Evolutionary conservation across 1,140 invertebrate genomes (phyloP).

Genomic region (Cydia pomonella): DNA sequence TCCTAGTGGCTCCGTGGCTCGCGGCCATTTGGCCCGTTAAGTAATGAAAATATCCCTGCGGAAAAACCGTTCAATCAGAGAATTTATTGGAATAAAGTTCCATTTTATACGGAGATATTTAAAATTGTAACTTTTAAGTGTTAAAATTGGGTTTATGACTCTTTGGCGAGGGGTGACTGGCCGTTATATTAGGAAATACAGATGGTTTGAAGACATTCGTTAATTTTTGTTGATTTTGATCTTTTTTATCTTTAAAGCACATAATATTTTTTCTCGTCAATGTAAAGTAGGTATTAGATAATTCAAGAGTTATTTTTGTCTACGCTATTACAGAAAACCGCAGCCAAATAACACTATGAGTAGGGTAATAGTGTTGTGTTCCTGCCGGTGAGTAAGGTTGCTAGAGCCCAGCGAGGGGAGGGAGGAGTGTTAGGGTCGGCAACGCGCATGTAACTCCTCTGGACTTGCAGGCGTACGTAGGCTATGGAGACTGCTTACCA

Average conservation of each 20-base stretch:
- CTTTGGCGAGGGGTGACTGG: not conserved
- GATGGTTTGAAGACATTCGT: not conserved
- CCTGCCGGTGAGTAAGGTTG: no score
- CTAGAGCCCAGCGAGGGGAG: no score
- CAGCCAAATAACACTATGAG: no score
- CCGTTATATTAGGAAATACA: not conserved
- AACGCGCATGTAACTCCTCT: no score
- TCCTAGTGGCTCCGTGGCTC: not conserved
- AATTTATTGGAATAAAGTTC: constrained; percentile 19
- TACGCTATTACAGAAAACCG: no score
- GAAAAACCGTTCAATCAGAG: constrained; percentile 20
- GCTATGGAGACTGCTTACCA: no score
- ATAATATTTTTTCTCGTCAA: not conserved
- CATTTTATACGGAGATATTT: constrained; percentile 5
- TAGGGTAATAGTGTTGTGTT: no score
- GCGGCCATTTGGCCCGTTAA: constrained; percentile 8
- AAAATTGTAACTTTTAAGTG: constrained; percentile 14
- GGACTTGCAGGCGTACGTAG: no score
- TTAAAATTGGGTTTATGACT: constrained; percentile 17
- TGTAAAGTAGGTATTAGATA: no score
- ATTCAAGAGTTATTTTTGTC: no score
- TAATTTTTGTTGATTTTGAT: not conserved
- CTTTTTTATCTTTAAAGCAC: not conserved
- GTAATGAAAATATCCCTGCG: constrained; percentile 6
- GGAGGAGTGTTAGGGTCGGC: no score